These are phyloP conservation scores for Vollenhovia emeryi DNA, from an alignment of 1,140 invertebrate genomes.

Conservation along the genomic window DNA sequence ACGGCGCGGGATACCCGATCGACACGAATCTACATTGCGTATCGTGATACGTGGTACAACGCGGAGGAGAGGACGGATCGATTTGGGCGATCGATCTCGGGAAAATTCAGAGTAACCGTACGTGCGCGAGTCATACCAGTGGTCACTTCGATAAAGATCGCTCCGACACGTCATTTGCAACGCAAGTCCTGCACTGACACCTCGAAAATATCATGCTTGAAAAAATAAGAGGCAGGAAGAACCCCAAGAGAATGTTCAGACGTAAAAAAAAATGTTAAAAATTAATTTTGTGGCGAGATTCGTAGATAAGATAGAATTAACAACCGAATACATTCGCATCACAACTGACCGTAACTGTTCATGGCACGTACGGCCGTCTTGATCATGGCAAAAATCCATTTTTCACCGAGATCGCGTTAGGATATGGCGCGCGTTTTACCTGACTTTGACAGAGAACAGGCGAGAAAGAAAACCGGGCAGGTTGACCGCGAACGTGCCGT, in stretches of 20 bases:
- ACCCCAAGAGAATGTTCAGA: not conserved
- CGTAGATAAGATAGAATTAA: not conserved
- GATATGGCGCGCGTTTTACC: slow-evolving; percentile 61
- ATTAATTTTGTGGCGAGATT: not conserved
- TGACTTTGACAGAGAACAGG: slow-evolving; percentile 56
- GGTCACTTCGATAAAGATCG: slow-evolving; percentile 39
- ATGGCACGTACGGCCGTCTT: slow-evolving; percentile 30
- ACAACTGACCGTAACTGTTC: slow-evolving; percentile 52
- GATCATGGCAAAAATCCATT: slow-evolving; percentile 59
- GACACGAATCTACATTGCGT: slow-evolving; percentile 64
- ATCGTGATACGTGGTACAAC: slow-evolving; percentile 15
- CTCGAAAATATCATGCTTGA: not conserved
- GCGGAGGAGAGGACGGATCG: slow-evolving; percentile 38
- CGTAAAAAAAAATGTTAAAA: not conserved
- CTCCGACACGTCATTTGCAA: slow-evolving; percentile 29
- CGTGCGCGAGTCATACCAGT: slow-evolving; percentile 1
- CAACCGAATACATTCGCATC: not conserved
- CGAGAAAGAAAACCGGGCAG: slow-evolving; percentile 41
- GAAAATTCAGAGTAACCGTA: slow-evolving; percentile 43
- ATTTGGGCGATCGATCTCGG: slow-evolving; percentile 13
- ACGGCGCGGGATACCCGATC: slow-evolving; percentile 19
- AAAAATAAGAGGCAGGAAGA: not conserved
- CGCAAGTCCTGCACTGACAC: not conserved
- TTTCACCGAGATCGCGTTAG: slow-evolving; percentile 58
- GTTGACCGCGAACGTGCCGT: slow-evolving; percentile 51